These are phyloP conservation scores for Spisula solida DNA, from an alignment of 2,888 invertebrate genomes.

Conservation along the genomic window DNA sequence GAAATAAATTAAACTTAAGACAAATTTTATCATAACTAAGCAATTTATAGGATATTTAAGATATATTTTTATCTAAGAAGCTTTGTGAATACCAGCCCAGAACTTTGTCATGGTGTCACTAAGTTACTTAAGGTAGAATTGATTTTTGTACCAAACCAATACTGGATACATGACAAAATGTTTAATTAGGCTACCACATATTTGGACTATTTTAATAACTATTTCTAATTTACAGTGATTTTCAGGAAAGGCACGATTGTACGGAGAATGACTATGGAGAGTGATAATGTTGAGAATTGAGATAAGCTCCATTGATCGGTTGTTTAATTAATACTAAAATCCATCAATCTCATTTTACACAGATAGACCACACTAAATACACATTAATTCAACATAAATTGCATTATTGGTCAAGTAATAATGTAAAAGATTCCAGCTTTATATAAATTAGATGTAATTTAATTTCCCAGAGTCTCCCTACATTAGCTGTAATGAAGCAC, in stretches of 20 bases:
- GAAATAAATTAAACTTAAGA: too few relatives aligned
- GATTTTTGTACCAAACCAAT: not conserved
- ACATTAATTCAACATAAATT: not conserved
- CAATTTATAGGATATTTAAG: too few relatives aligned
- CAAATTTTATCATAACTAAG: too few relatives aligned
- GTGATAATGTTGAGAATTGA: not conserved
- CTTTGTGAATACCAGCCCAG: too few relatives aligned
- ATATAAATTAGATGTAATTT: too few relatives aligned
- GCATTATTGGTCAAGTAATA: not conserved
- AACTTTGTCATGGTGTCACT: not conserved
- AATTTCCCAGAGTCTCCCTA: too few relatives aligned
- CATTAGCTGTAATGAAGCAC: too few relatives aligned
- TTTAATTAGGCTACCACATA: slow-evolving; percentile 1
- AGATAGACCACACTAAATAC: not conserved
- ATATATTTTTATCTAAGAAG: too few relatives aligned
- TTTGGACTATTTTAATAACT: not conserved
- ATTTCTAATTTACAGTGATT: slow-evolving; percentile 12
- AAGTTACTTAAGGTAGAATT: not conserved
- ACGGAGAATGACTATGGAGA: not conserved
- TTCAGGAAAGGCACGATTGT: slow-evolving; percentile 1
- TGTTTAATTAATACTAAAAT: slow-evolving; percentile 8
- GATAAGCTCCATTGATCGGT: slow-evolving; percentile 2
- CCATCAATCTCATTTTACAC: slow-evolving; percentile 15
- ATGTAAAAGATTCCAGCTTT: too few relatives aligned
- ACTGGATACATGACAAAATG: not conserved